A percentile compares a stretch with the other conserved stretches of the same genome.
Evolutionary conservation across 2,888 invertebrate genomes (phyloP).

Genomic region (Asteroscopus sphinx): DNA sequence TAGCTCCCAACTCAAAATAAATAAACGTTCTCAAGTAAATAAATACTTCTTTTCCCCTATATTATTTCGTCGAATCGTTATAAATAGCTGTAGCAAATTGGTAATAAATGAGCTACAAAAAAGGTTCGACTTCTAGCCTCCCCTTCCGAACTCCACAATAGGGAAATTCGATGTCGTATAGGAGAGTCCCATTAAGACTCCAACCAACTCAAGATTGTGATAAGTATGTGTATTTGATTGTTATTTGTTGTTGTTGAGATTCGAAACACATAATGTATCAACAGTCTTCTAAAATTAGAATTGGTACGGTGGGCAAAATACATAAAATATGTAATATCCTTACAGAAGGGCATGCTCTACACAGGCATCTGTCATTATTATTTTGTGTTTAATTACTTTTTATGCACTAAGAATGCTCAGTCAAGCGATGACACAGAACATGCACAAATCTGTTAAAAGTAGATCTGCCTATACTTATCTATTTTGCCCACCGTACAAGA

Average conservation of each 20-base stretch:
- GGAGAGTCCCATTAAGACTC: slow-evolving; percentile 65
- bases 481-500: too few species aligned
- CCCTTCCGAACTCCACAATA: slow-evolving; percentile 68
- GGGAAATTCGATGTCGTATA: slow-evolving; percentile 66
- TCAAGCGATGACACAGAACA: too few species aligned
- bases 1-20: slow-evolving; percentile 19
- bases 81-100: slow-evolving; percentile 76
- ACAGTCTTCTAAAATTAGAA: slow-evolving; percentile 1
- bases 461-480: too few species aligned
- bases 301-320: too few species aligned
- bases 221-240: slow-evolving; percentile 68
- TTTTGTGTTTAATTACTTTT: too few species aligned
- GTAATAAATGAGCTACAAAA: slow-evolving; percentile 76
- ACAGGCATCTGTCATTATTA: too few species aligned
- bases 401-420: too few species aligned
- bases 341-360: too few species aligned
- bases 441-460: too few species aligned
- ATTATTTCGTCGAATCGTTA: slow-evolving; percentile 66
- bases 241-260: slow-evolving; percentile 42
- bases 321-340: too few species aligned
- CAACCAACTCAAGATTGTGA: slow-evolving; percentile 55
- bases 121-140: slow-evolving; percentile 60
- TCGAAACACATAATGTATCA: slow-evolving; percentile 12
- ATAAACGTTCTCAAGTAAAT: slow-evolving; percentile 36
- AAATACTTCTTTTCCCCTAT: slow-evolving; percentile 57